Evolutionary conservation across 2,888 invertebrate genomes (phyloP).

Genomic region (Nomada hirtipes): DNA sequence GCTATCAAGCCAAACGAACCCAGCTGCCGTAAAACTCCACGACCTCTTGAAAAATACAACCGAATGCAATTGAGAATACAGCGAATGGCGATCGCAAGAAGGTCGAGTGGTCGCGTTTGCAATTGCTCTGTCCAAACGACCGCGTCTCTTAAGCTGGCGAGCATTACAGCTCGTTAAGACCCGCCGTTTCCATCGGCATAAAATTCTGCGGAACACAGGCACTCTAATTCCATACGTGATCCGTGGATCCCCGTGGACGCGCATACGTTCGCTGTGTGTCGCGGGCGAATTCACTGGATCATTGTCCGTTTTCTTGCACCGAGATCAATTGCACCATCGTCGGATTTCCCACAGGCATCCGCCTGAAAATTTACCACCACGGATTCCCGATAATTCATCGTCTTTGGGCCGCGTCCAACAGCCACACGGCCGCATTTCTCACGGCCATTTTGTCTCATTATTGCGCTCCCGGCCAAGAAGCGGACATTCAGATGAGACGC

Average conservation of each 20-base stretch:
- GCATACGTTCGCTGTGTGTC: background rate
- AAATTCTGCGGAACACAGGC: constrained; percentile 11
- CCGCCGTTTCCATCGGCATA: constrained; percentile 20
- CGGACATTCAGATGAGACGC: constrained; percentile 12
- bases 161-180: constrained; percentile 17
- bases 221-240: constrained; percentile 27
- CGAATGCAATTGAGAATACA: background rate
- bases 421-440: constrained; percentile 60
- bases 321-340: constrained; percentile 49
- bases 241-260: background rate
- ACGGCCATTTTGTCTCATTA: constrained; percentile 66
- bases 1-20: background rate
- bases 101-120: background rate
- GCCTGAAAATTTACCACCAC: constrained; percentile 53
- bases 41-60: background rate
- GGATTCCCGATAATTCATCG: constrained; percentile 67
- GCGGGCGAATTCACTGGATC: constrained; percentile 26
- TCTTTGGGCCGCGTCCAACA: constrained; percentile 57
- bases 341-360: constrained; percentile 46
- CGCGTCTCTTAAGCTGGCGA: constrained; percentile 1
- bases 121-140: constrained; percentile 25
- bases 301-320: constrained; percentile 42
- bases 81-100: background rate
- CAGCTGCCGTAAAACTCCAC: background rate
- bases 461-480: constrained; percentile 45